Evolutionary conservation across 2,113 vertebrate genomes (phyloP), one percentile per base, ranked within the genome.

Genomic region (Sigmodon hispidus): DNA sequence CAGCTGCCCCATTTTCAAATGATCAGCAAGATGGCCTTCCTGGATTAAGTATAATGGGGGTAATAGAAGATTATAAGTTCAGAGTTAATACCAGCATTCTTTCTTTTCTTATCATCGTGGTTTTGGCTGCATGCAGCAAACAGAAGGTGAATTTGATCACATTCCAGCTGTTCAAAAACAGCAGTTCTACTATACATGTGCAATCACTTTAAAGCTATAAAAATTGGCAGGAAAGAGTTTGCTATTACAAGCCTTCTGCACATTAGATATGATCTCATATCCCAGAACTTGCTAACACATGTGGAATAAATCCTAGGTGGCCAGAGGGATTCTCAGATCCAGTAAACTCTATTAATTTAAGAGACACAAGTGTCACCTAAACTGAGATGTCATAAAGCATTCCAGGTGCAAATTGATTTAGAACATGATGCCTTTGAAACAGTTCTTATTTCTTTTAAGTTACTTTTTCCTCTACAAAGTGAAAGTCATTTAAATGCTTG

Each of bases 111-210:
- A 16, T 89, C 91, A 96, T 96, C 1, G 24, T 96, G 93, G 57
- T 73, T 93, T 52, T 97, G 90, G 92, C 83, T 98, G 97, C 76
- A 89, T 95, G 67, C 9, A 95, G 21, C 48, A 81, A 96, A 89
- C 87, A 98, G 97, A 97, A 98, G 96, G 96, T 97, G 93, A 97
- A 90, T 94, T 63, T 98, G 96, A 52, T 87, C 89, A 45, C 15
- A 88, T 96, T 98, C 94, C 96, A 98, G 75, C 31, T 97, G 75
- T 93, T 93, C 86, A 96, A 72, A 97, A 76, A 93, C 87, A 97
- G 90, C 29, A 97, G 79, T 97, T 98, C 98, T 98, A 80, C 86
- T 97, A 96, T 95, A 93, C 0, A 19, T 91, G 36, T 96, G 85
- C 90, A 95, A 94, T 96, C 79, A 93, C 95, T 97, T 95, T 94